Conservation (phyloP, 2,113 vertebrate species). For the Cottus gobio region DNA sequence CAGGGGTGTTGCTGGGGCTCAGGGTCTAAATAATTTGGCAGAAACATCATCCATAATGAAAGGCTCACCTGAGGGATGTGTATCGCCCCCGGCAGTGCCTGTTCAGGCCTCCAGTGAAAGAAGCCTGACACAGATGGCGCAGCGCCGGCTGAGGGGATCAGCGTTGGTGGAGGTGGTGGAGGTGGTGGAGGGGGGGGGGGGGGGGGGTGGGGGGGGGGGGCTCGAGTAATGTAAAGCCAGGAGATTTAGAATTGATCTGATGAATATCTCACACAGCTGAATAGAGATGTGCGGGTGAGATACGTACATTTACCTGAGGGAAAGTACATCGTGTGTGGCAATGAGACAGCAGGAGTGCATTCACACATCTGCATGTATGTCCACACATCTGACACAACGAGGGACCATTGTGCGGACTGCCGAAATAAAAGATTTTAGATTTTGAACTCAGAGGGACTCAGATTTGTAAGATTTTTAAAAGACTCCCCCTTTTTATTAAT, state of each 20-base stretch:
- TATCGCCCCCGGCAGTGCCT: slow-evolving; percentile 83
- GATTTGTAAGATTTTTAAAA: too few relatives aligned
- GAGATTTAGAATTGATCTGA: slow-evolving; percentile 72
- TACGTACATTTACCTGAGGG: slow-evolving; percentile 35
- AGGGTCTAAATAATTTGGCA: slow-evolving; percentile 85
- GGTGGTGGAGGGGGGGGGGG: slow-evolving; percentile 23
- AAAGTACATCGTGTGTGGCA: slow-evolving; percentile 34
- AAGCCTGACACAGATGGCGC: slow-evolving; percentile 55
- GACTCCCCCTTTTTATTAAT: slow-evolving; percentile 30
- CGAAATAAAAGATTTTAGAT: slow-evolving; percentile 28
- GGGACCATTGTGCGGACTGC: not conserved
- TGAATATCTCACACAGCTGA: slow-evolving; percentile 67
- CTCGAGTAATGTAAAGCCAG: slow-evolving; percentile 54
- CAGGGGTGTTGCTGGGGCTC: slow-evolving; percentile 61
- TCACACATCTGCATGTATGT: slow-evolving; percentile 29
- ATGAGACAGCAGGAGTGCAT: slow-evolving; percentile 26
- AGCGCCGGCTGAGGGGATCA: slow-evolving; percentile 59
- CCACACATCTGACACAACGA: slow-evolving; percentile 43
- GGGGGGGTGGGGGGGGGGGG: slow-evolving; percentile 23
- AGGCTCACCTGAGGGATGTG: slow-evolving; percentile 85
- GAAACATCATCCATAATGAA: slow-evolving; percentile 89
- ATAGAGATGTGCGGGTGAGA: slow-evolving; percentile 33
- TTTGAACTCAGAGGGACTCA: too few relatives aligned
- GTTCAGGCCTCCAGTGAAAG: slow-evolving; percentile 69
- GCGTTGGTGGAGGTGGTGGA: slow-evolving; percentile 1